Evolutionary conservation across 1,140 invertebrate genomes (phyloP), one percentile per base, ranked within the genome.

Genomic region (Zophobas morio): DNA sequence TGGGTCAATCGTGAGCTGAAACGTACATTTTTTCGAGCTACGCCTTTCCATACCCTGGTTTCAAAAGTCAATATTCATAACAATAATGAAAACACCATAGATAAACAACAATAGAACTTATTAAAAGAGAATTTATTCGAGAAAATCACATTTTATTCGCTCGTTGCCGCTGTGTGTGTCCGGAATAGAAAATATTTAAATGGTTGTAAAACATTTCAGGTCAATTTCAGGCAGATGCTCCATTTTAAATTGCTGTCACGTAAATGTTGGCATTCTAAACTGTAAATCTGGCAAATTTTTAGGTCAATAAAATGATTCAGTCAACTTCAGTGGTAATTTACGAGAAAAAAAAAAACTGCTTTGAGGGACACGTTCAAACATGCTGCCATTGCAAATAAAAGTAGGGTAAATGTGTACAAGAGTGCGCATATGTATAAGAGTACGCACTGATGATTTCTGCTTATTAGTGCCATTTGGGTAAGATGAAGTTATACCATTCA

Each of bases 181-280:
- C 1, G 2, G 36, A 42, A 63, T 63, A 40, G 57, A 42, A 63
- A 63, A 63, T 63, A 63, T 63, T 63, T 63, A 63, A 63, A 63
- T 63, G 36, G 8, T 6, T 42, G 57, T 63, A 63, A 63, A 63
- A 63, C 57, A 63, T 63, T 63, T 63, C 36, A 63, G 57, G 8
- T 63, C 57, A 63, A 63, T 63, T 63, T 63, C 57, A 63, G 57
- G 57, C 57, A 63, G 56, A 57, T 32, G 57, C 37, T 39, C 57
- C 36, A 36, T 66, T 57, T 57, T 57, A 57, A 57, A 57, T 57
- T 57, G 35, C 34, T 4, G 54, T 57, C 54, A 57, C 32, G 54
- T 57, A 57, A 57, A 35, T 57, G 54, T 57, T 57, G 54, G 32
- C 35, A 57, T 57, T 57, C 34, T 39, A 1, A 33, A 66, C 60